phyloP scores from a whole-genome alignment of 2,113 vertebrate species.

The Percopsis transmontana region DNA sequence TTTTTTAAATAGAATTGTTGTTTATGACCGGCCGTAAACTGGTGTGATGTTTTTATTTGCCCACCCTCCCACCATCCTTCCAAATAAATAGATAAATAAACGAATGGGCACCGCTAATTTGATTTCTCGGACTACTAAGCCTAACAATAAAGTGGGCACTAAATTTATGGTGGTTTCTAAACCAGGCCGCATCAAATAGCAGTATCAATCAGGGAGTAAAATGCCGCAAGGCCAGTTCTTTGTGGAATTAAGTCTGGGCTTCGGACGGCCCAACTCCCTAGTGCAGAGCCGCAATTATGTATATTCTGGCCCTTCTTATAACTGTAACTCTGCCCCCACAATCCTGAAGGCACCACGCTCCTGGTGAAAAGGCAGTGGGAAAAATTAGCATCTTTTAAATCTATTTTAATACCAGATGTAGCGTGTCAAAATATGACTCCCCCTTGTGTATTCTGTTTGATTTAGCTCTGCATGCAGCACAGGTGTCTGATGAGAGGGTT shows the following conservation, averaged over 20 bases:
- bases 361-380: conserved; percentile 9
- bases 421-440: not conserved
- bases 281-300: conserved; percentile 39
- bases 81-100: conserved; percentile 36
- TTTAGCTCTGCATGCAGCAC: not conserved
- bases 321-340: conserved; percentile 8
- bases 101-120: conserved; percentile 65
- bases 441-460: conserved; percentile 10
- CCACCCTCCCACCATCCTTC: conserved; percentile 19
- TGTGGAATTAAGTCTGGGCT: conserved; percentile 46
- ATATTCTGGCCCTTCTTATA: conserved; percentile 27
- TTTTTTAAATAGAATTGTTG: too few species aligned
- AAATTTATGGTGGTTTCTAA: conserved; percentile 69
- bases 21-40: conserved; percentile 60
- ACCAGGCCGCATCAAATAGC: conserved; percentile 49
- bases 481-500: conserved; percentile 11
- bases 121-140: conserved; percentile 66
- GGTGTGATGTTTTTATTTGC: conserved; percentile 43
- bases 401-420: conserved; percentile 12
- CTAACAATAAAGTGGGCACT: conserved; percentile 58
- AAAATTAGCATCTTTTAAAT: conserved; percentile 24
- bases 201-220: conserved; percentile 62
- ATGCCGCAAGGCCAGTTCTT: conserved; percentile 48
- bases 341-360: conserved; percentile 16
- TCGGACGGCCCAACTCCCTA: conserved; percentile 31